These are phyloP conservation scores for Setipinna tenuifilis DNA, from an alignment of 2,797 vertebrate species.

Conservation along the genomic window DNA sequence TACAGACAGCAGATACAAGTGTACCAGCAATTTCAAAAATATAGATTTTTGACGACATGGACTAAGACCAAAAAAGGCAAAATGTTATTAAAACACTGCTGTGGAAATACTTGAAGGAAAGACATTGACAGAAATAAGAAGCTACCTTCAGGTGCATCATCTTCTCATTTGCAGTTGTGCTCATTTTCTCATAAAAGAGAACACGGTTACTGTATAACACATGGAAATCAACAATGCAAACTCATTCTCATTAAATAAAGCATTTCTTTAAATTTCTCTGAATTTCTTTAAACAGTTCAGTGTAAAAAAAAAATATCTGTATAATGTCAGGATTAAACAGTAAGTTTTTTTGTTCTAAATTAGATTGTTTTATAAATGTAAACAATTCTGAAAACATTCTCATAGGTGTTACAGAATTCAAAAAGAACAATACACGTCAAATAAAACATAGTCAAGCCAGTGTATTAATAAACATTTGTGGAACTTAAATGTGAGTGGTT, in stretches of 20 bases:
- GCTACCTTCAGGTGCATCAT: neutral
- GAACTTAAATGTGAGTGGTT: neutral
- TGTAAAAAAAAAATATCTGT: too few species aligned
- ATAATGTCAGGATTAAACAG: too few species aligned
- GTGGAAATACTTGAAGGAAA: conserved; percentile 47
- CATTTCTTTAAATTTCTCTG: neutral
- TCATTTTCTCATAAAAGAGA: conserved; percentile 21
- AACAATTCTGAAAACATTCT: too few species aligned
- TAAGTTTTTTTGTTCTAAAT: too few species aligned
- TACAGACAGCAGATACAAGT: conserved; percentile 79
- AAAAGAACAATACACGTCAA: too few species aligned
- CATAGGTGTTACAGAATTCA: too few species aligned
- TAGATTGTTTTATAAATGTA: too few species aligned
- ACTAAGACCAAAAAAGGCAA: neutral
- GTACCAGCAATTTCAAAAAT: conserved; percentile 84
- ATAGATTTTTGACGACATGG: conserved; percentile 76
- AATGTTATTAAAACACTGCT: neutral
- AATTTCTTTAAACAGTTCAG: too few species aligned
- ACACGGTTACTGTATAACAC: neutral
- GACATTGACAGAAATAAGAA: conserved; percentile 26
- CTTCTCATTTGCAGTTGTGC: conserved; percentile 35
- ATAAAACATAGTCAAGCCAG: too few species aligned
- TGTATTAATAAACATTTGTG: neutral
- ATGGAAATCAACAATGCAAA: neutral
- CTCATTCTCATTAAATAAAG: neutral